phyloP scores from a whole-genome alignment of 2,797 vertebrate genomes.

The Cyclopterus lumpus region DNA sequence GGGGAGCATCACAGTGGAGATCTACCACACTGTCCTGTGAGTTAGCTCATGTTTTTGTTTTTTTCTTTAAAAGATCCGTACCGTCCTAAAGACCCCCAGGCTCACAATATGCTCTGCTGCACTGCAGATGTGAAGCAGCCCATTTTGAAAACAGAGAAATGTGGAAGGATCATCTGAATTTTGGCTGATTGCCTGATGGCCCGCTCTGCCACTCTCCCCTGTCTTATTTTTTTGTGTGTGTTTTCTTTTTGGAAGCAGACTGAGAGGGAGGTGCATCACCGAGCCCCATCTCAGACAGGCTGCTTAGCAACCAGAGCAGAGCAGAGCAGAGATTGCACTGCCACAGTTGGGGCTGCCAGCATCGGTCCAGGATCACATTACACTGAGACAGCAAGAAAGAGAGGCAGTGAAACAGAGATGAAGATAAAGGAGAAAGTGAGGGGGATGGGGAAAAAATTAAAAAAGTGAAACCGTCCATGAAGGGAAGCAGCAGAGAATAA shows the following conservation, averaged over 20 bases:
- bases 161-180: slow-evolving; percentile 53
- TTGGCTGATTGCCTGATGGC: slow-evolving; percentile 44
- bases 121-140: slow-evolving; percentile 69
- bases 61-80: slow-evolving; percentile 14
- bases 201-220: slow-evolving; percentile 22
- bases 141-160: slow-evolving; percentile 36
- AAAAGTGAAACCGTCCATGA: slow-evolving; percentile 35
- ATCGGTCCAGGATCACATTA: slow-evolving; percentile 81
- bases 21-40: slow-evolving; percentile 45
- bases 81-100: slow-evolving; percentile 23
- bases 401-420: slow-evolving; percentile 69
- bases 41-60: slow-evolving; percentile 28
- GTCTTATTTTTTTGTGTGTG: neutral
- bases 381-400: slow-evolving; percentile 82
- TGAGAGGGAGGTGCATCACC: slow-evolving; percentile 65
- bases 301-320: slow-evolving; percentile 83
- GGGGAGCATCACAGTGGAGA: slow-evolving; percentile 60
- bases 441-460: slow-evolving; percentile 57
- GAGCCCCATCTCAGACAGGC: slow-evolving; percentile 67
- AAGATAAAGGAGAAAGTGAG: slow-evolving; percentile 65
- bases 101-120: slow-evolving; percentile 50
- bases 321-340: slow-evolving; percentile 75
- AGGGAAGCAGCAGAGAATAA: slow-evolving; percentile 26
- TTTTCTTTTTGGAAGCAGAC: slow-evolving; percentile 49
- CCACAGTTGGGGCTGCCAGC: slow-evolving; percentile 74